Evolutionary conservation across 2,113 vertebrate genomes (phyloP), one percentile per base, ranked within the genome.

Genomic region (Columba janthina): DNA sequence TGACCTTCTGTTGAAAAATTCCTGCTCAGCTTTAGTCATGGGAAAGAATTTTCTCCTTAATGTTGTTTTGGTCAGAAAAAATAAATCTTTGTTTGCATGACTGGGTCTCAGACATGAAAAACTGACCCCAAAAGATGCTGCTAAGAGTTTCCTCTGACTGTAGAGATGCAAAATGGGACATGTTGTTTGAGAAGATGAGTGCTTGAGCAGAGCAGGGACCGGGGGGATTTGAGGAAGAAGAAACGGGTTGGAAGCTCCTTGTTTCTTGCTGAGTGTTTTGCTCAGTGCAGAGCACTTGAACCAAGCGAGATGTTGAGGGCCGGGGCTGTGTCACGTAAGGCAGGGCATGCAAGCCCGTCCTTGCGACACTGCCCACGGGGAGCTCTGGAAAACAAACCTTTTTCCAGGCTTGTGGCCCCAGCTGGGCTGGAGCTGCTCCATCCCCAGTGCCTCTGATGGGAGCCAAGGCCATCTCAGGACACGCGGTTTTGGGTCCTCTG

Each of bases 41-140:
- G 88, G 95, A 96, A 96, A 88, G 83, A 93, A 95, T 89, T 95
- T 95, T 95, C 76, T 84, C 92, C 82, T 95, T 94, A 71, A 81
- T 54, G 69, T 93, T 95, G 85, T 96, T 96, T 93, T 90, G 85
- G 69, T 96, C 90, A 93, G 83, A 88, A 92, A 90, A 94, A 96
- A 90, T 44, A 94, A 94, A 94, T 90, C 88, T 93, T 86, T 93
- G 82, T 93, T 96, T 97, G 96, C 94, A 93, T 96, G 95, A 94
- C 94, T 96, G 92, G 82, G 72, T 94, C 94, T 95, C 85, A 94
- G 92, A 93, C 94, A 96, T 94, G 94, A 97, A 95, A 97, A 92
- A 57, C 79, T 92, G 93, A 96, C 88, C 90, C 93, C 79, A 86
- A 77, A 93, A 93, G 93, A 67, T 57, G 53, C 78, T 42, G 58